A percentile compares a stretch with the other conserved stretches of the same genome.
Evolutionary conservation across 2,888 invertebrate genomes (phyloP).

Genomic region (Temnothorax rugatulus): DNA sequence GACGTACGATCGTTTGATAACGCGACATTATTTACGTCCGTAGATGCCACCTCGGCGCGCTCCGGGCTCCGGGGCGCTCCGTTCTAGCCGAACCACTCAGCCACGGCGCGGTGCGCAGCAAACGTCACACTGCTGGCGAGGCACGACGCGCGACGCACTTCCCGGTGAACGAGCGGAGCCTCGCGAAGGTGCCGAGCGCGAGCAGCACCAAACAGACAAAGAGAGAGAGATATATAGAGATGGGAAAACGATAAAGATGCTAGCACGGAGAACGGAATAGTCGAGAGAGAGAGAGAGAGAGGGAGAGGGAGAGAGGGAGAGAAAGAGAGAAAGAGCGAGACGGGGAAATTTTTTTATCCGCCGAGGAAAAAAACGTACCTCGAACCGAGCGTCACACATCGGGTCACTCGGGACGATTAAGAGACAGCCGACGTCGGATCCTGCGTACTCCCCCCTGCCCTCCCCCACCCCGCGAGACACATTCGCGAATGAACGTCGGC

Average conservation of each 20-base stretch:
- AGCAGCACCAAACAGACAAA: slow-evolving; percentile 15
- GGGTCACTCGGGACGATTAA: slow-evolving; percentile 54
- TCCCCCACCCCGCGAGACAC: slow-evolving; percentile 19
- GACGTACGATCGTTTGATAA: slow-evolving; percentile 31
- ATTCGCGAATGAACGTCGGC: slow-evolving; percentile 40
- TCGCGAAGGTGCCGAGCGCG: slow-evolving; percentile 41
- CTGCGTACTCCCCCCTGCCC: slow-evolving; percentile 24
- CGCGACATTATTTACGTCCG: slow-evolving; percentile 47
- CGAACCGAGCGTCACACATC: slow-evolving; percentile 48
- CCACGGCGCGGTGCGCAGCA: background rate
- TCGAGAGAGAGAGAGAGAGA: slow-evolving; percentile 15
- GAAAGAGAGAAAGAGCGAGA: background rate
- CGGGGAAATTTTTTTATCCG: slow-evolving; percentile 25
- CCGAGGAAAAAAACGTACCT: slow-evolving; percentile 38
- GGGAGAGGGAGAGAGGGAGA: background rate
- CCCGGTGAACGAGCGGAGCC: slow-evolving; percentile 35
- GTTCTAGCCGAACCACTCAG: background rate
- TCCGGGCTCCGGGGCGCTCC: slow-evolving; percentile 22
- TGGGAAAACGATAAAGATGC: slow-evolving; percentile 15
- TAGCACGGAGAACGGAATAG: slow-evolving; percentile 38
- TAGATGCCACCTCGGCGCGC: slow-evolving; percentile 17
- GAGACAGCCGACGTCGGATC: slow-evolving; percentile 37
- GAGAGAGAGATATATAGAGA: slow-evolving; percentile 10
- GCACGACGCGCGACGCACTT: slow-evolving; percentile 47
- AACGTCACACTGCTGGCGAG: slow-evolving; percentile 40